Evolutionary conservation across 2,888 invertebrate genomes (phyloP).

Genomic region (Hypomecis atomaria): DNA sequence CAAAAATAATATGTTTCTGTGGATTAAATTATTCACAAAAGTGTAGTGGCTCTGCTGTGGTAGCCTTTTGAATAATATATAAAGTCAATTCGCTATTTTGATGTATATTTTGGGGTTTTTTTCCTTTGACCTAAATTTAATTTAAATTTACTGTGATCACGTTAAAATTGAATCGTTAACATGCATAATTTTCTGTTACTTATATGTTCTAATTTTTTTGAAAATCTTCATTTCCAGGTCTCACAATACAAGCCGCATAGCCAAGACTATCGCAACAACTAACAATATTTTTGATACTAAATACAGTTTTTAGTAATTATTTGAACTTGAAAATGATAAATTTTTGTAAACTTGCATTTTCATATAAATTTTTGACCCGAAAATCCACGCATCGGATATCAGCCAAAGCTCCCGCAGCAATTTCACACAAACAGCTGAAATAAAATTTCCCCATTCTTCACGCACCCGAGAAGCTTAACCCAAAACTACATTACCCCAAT

Average conservation of each 20-base stretch:
- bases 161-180: slow-evolving; percentile 18
- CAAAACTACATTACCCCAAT: slow-evolving; percentile 20
- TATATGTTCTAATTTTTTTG: too few species aligned
- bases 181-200: too few species aligned
- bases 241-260: too few species aligned
- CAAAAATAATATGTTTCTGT: slow-evolving; percentile 78
- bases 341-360: too few species aligned
- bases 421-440: background rate
- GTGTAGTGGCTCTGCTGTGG: slow-evolving; percentile 68
- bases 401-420: too few species aligned
- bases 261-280: too few species aligned
- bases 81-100: slow-evolving; percentile 73
- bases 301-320: too few species aligned
- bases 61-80: slow-evolving; percentile 77
- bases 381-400: too few species aligned
- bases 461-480: slow-evolving; percentile 9
- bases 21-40: slow-evolving; percentile 80
- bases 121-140: background rate
- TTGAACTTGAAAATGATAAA: too few species aligned
- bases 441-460: slow-evolving; percentile 1
- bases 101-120: slow-evolving; percentile 14
- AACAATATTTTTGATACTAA: too few species aligned
- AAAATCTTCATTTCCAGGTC: too few species aligned
- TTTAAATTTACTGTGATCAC: slow-evolving; percentile 1
- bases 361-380: too few species aligned